These are phyloP conservation scores for Oophaga sylvatica DNA, from an alignment of 2,797 vertebrate genomes.

Conservation along the genomic window DNA sequence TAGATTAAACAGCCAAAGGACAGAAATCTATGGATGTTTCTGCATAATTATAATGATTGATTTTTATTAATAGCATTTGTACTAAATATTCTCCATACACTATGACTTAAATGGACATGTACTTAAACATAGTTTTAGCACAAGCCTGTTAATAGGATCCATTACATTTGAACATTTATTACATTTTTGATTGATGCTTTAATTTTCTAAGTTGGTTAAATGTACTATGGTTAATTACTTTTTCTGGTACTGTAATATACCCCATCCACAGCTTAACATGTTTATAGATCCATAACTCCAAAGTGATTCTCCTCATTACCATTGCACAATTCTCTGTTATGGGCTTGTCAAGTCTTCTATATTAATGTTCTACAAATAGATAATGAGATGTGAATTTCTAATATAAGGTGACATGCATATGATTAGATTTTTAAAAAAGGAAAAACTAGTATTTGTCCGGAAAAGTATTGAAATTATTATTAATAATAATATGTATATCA, in stretches of 20 bases:
- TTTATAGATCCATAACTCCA: constrained; percentile 50
- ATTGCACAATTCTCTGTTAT: constrained; percentile 18
- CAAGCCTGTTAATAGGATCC: constrained; percentile 36
- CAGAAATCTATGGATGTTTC: not conserved
- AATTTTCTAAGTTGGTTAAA: constrained; percentile 47
- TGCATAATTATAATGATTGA: not conserved
- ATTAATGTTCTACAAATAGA: not conserved
- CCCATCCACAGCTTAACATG: constrained; percentile 43
- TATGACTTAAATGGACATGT: constrained; percentile 40
- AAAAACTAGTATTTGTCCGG: not conserved
- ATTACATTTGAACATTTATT: constrained; percentile 49
- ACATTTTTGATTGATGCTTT: constrained; percentile 52
- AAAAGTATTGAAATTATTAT: not conserved
- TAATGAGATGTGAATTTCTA: not conserved
- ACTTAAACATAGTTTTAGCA: constrained; percentile 18
- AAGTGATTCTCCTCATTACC: constrained; percentile 46
- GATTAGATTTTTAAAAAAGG: not conserved
- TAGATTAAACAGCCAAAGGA: not conserved
- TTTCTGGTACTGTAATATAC: constrained; percentile 48
- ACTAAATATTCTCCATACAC: constrained; percentile 19
- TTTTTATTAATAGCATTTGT: constrained; percentile 27
- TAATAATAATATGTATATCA: not conserved
- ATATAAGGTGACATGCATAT: not conserved
- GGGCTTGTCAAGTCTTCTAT: constrained; percentile 5
- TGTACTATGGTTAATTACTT: constrained; percentile 52